Base-by-base conservation (phyloP, 2,888 invertebrate genomes). In the Agrotis puta region DNA sequence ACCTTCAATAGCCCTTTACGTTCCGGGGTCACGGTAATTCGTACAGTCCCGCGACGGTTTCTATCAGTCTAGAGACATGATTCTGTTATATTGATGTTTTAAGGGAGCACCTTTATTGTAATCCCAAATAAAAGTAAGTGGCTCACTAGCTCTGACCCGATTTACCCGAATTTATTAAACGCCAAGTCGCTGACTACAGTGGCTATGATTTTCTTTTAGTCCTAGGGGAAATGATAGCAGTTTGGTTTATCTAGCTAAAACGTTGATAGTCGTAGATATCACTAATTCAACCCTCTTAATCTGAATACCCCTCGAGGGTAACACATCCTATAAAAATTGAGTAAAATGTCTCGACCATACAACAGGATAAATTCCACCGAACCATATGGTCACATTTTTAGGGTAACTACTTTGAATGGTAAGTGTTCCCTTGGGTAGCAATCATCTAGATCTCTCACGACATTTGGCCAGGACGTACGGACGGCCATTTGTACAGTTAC, bases 371-470 rank as follows among this genome's bases (percentile, higher is more conserved):
- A 57, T 58, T 50, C 50, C 7, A 39, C 39, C 13, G 3, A 48
- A 43, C 47, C 39, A 47, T n/a, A n/a, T n/a, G 53, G 39, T 6
- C 20, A 13, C 24, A 20, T 54, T 9, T 74, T 54, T 16, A 24
- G 64, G n/a, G 33, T 53, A 24, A 53, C 27, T 53, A 70, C 33
- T 53, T 51, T n/a, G 14, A 14, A 53, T 47, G 22, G 18, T 62
- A 47, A 74, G 53, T 47, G 53, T 20, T 63, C 45, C 14, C 39
- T 11, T 20, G 20, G 14, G 22, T 54, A 47, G 20, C 5, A 24
- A 39, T 20, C 22, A 53, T 39, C 45, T 2, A n/a, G n/a, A n/a
- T n/a, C n/a, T n/a, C n/a, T n/a, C n/a, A n/a, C n/a, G n/a, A n/a
- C n/a, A n/a, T n/a, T n/a, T n/a, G n/a, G n/a, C n/a, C n/a, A n/a